Evolutionary conservation across 2,113 vertebrate species (phyloP), one percentile per base, ranked within the genome.

Genomic region (Glareola pratincola): DNA sequence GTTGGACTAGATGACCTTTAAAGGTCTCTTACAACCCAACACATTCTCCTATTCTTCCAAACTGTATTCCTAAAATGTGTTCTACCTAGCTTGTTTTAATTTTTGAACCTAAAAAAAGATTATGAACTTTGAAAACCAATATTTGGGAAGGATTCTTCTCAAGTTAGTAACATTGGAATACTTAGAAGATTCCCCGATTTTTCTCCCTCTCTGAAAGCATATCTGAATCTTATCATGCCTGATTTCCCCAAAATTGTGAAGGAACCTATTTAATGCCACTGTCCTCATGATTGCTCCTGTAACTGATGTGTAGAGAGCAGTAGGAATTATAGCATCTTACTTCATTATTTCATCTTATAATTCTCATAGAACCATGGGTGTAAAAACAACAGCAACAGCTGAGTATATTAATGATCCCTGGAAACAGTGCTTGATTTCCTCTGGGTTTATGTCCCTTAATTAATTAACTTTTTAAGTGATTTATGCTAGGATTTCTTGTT

Each of bases 401-500:
- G 86, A 90, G 30, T 77, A 26, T 72, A 60, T 75, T 85, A 91
- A 92, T 48, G 69, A 72, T 78, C n/a, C 14, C 74, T 78, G 48
- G 62, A 91, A 92, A 90, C 7, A 54, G 13, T 59, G 14, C 51
- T 85, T 89, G 36, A 87, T 87, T 94, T 94, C 87, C 73, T 94
- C 21, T 87, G 77, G 43, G 57, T 69, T 94, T 95, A 54, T 85
- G 37, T 56, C 51, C 39, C 45, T 87, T 91, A 89, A 92, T 89
- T 88, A 85, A 95, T 88, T 91, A 91, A 86, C n/a, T 89, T 64
- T 81, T 89, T 4, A 68, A 48, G 51, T 85, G 36, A 92, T 78
- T 91, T 92, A 80, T 84, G 34, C 34, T 56, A 71, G 71, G 64
- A 81, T 84, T 71, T 71, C 39, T 80, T 95, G 51, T 89, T 81